Evolutionary conservation across 2,888 invertebrate genomes (phyloP).

Genomic region (Acanthoscelides obtectus): DNA sequence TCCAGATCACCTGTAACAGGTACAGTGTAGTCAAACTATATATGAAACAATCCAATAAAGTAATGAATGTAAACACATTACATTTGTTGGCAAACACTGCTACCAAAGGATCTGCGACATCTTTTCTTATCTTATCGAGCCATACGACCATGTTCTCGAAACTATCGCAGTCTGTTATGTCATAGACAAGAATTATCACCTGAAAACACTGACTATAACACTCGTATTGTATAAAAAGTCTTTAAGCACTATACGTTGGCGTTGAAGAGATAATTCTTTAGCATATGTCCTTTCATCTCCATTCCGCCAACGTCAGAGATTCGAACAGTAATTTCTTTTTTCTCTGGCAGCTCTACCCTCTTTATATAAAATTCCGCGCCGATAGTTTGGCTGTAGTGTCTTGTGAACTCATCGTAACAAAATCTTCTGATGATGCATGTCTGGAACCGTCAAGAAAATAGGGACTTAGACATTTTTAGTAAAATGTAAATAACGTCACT

Average conservation of each 20-base stretch:
- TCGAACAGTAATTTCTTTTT: slow-evolving; percentile 62
- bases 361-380: slow-evolving; percentile 72
- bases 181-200: slow-evolving; percentile 78
- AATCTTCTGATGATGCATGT: slow-evolving; percentile 61
- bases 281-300: slow-evolving; percentile 70
- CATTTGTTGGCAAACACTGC: slow-evolving; percentile 61
- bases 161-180: slow-evolving; percentile 74
- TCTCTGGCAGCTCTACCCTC: slow-evolving; percentile 54
- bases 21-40: too few species aligned
- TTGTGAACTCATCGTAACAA: slow-evolving; percentile 61
- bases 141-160: slow-evolving; percentile 74
- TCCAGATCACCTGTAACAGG: slow-evolving; percentile 58
- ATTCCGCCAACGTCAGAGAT: slow-evolving; percentile 84
- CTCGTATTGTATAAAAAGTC: too few species aligned
- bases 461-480: background rate
- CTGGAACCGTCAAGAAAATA: slow-evolving; percentile 43
- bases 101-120: slow-evolving; percentile 43
- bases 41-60: background rate
- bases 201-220: slow-evolving; percentile 44
- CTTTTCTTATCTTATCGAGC: slow-evolving; percentile 55
- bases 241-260: slow-evolving; percentile 57
- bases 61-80: too few species aligned
- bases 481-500: too few species aligned
- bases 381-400: slow-evolving; percentile 59
- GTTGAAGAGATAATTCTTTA: slow-evolving; percentile 67